These are phyloP conservation scores for Rhyacophila evoluta DNA, from an alignment of 2,888 invertebrate genomes.

Conservation along the genomic window DNA sequence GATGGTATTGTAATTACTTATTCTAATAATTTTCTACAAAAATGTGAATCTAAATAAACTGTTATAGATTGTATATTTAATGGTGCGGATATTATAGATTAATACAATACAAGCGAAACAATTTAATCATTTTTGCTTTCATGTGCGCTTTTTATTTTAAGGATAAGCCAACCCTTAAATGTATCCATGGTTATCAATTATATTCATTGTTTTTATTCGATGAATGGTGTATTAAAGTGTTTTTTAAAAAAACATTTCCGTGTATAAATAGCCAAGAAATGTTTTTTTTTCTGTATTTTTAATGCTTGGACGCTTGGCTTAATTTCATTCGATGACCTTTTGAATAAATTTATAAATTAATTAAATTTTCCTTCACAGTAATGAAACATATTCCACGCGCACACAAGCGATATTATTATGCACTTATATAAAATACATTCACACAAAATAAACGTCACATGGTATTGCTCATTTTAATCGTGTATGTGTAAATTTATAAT, in stretches of 20 bases:
- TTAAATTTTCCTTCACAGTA: constrained; percentile 18
- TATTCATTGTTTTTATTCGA: too few species aligned
- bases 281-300: constrained; percentile 1
- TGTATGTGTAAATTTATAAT: background rate
- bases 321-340: constrained; percentile 36
- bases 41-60: too few species aligned
- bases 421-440: background rate
- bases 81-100: too few species aligned
- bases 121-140: too few species aligned
- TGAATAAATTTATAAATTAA: constrained; percentile 39
- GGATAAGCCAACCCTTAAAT: too few species aligned
- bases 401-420: background rate
- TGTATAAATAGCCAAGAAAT: background rate
- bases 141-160: too few species aligned
- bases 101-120: too few species aligned
- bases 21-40: too few species aligned
- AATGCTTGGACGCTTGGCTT: constrained; percentile 20
- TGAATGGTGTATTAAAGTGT: too few species aligned
- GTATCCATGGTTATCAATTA: too few species aligned
- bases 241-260: constrained; percentile 2
- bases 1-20: too few species aligned
- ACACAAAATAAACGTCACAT: background rate
- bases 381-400: background rate
- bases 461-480: background rate
- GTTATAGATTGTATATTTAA: too few species aligned